These are phyloP conservation scores for Hedya salicella DNA, from an alignment of 2,888 invertebrate genomes.

Conservation along the genomic window DNA sequence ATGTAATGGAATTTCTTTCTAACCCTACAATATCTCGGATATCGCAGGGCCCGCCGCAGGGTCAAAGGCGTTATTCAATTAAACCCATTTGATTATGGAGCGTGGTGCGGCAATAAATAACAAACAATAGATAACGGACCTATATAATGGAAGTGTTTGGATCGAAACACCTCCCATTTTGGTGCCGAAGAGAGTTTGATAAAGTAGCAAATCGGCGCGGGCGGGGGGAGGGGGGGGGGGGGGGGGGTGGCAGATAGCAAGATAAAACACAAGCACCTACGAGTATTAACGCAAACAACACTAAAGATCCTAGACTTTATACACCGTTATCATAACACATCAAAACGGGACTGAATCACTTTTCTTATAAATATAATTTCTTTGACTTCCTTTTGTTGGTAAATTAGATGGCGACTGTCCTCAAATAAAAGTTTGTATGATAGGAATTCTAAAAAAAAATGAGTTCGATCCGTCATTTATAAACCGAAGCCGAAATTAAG, in stretches of 20 bases:
- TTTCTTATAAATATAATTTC: too few species aligned
- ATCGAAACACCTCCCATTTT: constrained; percentile 32
- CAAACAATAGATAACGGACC: constrained; percentile 36
- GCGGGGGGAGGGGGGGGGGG: too few species aligned
- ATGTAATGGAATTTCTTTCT: constrained; percentile 3
- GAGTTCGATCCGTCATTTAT: too few species aligned
- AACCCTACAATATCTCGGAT: background rate
- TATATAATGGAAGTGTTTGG: constrained; percentile 33
- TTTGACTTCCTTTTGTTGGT: too few species aligned
- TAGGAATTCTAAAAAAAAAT: too few species aligned
- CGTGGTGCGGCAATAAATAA: constrained; percentile 26
- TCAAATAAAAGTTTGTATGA: too few species aligned
- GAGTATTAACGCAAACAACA: background rate
- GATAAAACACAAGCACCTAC: background rate
- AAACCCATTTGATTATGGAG: constrained; percentile 31
- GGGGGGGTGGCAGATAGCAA: constrained; percentile 24
- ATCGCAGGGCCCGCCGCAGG: constrained; percentile 19
- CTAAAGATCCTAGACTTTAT: background rate
- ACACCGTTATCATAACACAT: too few species aligned
- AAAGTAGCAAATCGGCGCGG: constrained; percentile 14
- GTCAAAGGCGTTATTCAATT: constrained; percentile 30
- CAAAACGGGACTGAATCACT: too few species aligned
- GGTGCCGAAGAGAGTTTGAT: constrained; percentile 33
- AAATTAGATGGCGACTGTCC: too few species aligned
- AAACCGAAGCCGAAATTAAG: too few species aligned